A percentile compares a stretch with the other conserved stretches of the same genome.
Conservation (phyloP, 2,797 vertebrate species). For the Hybognathus amarus region DNA sequence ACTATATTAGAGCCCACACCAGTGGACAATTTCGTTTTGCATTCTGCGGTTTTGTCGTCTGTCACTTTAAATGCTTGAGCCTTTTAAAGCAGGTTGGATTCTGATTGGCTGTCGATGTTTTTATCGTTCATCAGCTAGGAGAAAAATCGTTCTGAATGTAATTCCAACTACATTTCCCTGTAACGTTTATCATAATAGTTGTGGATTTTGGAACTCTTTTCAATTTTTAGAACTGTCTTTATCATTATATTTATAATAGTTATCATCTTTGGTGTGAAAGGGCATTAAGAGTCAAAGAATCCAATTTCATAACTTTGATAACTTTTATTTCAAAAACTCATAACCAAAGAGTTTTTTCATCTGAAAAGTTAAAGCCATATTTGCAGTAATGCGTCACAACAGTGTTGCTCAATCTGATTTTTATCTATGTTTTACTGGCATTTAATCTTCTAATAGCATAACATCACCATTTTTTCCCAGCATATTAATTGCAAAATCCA, state of each 20-base stretch:
- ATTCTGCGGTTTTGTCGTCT: too few relatives aligned
- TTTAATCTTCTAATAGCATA: background rate
- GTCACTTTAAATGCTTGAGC: too few relatives aligned
- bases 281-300: background rate
- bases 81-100: background rate
- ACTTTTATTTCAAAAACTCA: too few relatives aligned
- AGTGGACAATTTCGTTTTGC: too few relatives aligned
- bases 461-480: background rate
- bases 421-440: background rate
- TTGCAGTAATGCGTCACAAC: background rate
- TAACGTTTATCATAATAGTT: too few relatives aligned
- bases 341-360: background rate
- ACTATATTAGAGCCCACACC: too few relatives aligned
- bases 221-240: too few relatives aligned
- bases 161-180: too few relatives aligned
- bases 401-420: background rate
- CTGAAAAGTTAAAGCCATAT: background rate
- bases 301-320: too few relatives aligned
- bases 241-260: background rate
- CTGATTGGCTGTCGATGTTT: background rate
- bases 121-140: background rate
- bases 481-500: conserved; percentile 19
- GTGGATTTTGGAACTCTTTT: too few relatives aligned
- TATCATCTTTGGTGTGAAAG: background rate
- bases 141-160: too few relatives aligned